A percentile compares a stretch with the other conserved stretches of the same genome.
Conservation (phyloP, 2,888 invertebrate genomes). For the Eristalis tenax region DNA sequence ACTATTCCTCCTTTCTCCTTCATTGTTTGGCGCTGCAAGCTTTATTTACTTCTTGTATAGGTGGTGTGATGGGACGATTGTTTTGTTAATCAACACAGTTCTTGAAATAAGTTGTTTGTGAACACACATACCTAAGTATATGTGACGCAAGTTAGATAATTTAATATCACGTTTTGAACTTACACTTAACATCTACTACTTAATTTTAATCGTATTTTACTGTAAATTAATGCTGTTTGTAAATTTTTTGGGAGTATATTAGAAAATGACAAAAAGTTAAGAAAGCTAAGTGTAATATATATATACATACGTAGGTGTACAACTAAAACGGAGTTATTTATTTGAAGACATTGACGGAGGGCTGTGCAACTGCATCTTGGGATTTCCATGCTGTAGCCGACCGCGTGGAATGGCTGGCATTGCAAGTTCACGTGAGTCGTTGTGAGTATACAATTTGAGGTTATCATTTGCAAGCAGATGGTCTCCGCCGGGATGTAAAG, state of each 20-base stretch:
- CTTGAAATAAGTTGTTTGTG: background rate
- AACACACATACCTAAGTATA: background rate
- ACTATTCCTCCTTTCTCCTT: background rate
- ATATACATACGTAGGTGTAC: conserved; percentile 9
- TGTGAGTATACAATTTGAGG: too few relatives aligned
- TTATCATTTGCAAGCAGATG: too few relatives aligned
- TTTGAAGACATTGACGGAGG: background rate
- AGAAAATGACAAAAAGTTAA: background rate
- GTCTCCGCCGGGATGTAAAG: too few relatives aligned
- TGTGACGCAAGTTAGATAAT: conserved; percentile 51
- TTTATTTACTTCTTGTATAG: conserved; percentile 39
- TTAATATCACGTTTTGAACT: conserved; percentile 45
- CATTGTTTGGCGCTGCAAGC: conserved; percentile 27
- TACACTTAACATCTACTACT: conserved; percentile 38
- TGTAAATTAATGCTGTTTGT: conserved; percentile 64
- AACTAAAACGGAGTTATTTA: background rate
- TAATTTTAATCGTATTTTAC: conserved; percentile 31
- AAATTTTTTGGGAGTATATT: conserved; percentile 57
- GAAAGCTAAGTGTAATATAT: conserved; percentile 42
- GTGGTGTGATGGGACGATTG: background rate
- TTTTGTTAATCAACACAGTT: conserved; percentile 1
- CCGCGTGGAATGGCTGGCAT: too few relatives aligned
- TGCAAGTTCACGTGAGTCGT: too few relatives aligned
- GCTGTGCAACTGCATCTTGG: too few relatives aligned
- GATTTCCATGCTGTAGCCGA: too few relatives aligned